Conservation (phyloP, 2,888 invertebrate species). For the Philaethria dido region DNA sequence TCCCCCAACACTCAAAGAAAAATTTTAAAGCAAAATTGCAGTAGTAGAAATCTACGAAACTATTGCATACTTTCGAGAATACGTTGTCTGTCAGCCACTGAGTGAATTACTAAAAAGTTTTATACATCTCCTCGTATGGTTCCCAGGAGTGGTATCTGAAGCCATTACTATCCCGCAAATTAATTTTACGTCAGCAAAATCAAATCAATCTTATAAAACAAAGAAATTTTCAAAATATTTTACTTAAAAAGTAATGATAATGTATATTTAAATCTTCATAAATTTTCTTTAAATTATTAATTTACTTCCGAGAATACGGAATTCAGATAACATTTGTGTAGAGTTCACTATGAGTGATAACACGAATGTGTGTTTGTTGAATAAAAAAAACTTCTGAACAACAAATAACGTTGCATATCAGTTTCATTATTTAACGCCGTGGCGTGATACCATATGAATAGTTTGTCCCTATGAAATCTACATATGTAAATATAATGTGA, state of each 20-base stretch:
- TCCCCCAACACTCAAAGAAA: no score
- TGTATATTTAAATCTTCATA: background rate
- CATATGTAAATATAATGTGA: background rate
- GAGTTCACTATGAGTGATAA: conserved; percentile 18
- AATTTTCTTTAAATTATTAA: background rate
- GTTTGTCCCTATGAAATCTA: background rate
- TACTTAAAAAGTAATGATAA: background rate
- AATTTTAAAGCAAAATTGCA: no score
- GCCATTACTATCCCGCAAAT: no score
- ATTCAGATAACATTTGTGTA: conserved; percentile 13
- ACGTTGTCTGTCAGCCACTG: no score
- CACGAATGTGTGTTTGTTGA: conserved; percentile 2
- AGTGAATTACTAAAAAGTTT: no score
- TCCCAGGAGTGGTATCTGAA: no score
- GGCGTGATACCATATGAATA: background rate
- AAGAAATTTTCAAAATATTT: background rate
- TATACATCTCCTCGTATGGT: no score
- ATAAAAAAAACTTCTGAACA: background rate
- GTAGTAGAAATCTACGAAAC: no score
- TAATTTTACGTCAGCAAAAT: no score
- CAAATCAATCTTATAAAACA: no score
- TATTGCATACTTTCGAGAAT: no score
- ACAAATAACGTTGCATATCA: conserved; percentile 9
- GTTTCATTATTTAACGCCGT: background rate
- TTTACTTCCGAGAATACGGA: conserved; percentile 14